These are phyloP conservation scores for Oxygymnocypris stewartii DNA, from an alignment of 2,113 vertebrate species.

Conservation along the genomic window DNA sequence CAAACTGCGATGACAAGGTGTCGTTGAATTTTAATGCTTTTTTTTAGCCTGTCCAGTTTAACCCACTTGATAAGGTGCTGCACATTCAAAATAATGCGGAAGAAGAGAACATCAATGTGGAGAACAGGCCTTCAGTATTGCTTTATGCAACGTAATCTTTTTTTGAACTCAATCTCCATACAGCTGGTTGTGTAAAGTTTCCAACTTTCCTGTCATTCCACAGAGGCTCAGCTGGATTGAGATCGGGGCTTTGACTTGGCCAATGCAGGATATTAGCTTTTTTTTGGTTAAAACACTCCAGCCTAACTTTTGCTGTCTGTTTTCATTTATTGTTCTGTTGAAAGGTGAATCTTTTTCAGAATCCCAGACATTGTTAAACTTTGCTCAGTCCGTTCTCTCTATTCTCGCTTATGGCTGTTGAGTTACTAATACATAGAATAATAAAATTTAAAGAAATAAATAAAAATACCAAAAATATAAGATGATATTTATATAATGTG, in stretches of 20 bases:
- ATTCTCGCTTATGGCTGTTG: neutral
- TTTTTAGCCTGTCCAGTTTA: no score
- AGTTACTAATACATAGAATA: neutral
- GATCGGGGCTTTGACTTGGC: neutral
- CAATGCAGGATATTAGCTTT: neutral
- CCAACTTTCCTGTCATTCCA: conserved; percentile 1
- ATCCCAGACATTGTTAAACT: neutral
- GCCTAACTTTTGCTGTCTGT: neutral
- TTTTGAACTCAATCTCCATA: neutral
- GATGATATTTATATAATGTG: neutral
- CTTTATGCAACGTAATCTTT: neutral
- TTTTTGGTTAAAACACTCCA: neutral
- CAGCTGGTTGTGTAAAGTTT: neutral
- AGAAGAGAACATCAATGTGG: no score
- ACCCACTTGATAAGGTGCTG: no score
- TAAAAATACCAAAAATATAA: neutral
- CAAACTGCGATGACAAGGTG: no score
- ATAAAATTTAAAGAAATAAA: neutral
- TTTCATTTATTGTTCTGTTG: neutral
- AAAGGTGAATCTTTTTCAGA: neutral
- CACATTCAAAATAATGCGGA: no score
- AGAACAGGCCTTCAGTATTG: neutral
- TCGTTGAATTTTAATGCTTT: no score
- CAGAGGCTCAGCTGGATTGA: neutral
- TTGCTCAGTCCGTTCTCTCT: neutral